Evolutionary conservation across 2,797 vertebrate species (phyloP).

Genomic region (Danio jaintianensis): DNA sequence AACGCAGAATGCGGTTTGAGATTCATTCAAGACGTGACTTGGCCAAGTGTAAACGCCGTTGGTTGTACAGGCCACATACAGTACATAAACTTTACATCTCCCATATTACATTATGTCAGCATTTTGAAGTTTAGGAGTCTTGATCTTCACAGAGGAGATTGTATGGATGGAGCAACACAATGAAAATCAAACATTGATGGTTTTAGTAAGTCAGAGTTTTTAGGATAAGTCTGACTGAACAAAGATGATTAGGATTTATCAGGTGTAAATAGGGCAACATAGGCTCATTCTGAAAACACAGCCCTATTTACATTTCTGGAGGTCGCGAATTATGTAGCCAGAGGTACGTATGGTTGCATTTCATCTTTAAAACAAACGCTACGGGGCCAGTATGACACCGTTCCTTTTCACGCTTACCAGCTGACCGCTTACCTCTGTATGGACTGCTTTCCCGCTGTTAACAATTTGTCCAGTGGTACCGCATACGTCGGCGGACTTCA

Average conservation of each 20-base stretch:
- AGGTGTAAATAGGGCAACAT: background rate
- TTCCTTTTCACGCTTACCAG: too few relatives aligned
- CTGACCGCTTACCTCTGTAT: too few relatives aligned
- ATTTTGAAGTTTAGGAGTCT: background rate
- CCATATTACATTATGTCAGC: background rate
- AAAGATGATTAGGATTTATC: background rate
- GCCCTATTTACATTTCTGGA: too few relatives aligned
- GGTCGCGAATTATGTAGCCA: too few relatives aligned
- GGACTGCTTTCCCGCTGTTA: too few relatives aligned
- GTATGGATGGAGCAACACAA: background rate
- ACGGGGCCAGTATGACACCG: too few relatives aligned
- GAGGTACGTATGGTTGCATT: too few relatives aligned
- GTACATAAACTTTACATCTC: constrained; percentile 23
- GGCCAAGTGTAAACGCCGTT: background rate
- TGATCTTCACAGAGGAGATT: background rate
- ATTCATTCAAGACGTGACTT: constrained; percentile 19
- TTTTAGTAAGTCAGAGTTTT: background rate
- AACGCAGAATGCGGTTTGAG: constrained; percentile 1
- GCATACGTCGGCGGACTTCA: too few relatives aligned
- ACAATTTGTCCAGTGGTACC: too few relatives aligned
- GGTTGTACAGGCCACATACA: constrained; percentile 4
- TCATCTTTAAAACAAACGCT: too few relatives aligned
- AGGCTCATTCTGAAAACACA: too few relatives aligned
- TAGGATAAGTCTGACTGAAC: background rate
- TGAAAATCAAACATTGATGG: background rate